Conservation (phyloP, 2,888 invertebrate species). For the Ectemnius cavifrons region DNA sequence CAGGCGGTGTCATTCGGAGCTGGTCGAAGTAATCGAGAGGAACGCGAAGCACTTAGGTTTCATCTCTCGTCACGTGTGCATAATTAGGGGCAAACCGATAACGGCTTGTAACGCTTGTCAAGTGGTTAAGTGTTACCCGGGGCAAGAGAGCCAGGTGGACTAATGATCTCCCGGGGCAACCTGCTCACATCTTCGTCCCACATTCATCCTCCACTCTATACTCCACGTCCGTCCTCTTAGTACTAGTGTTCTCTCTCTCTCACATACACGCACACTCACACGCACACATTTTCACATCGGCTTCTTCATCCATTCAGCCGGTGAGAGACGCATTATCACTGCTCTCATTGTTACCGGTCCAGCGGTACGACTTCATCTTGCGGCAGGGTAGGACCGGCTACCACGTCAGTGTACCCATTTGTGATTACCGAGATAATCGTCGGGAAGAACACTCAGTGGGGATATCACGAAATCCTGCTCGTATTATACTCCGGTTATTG, state of each 20-base stretch:
- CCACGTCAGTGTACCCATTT: slow-evolving; percentile 44
- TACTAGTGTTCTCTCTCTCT: not conserved
- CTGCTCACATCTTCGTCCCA: slow-evolving; percentile 49
- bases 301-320: slow-evolving; percentile 59
- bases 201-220: slow-evolving; percentile 9
- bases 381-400: slow-evolving; percentile 40
- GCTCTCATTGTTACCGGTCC: slow-evolving; percentile 65
- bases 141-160: slow-evolving; percentile 64
- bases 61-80: slow-evolving; percentile 56
- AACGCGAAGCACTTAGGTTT: slow-evolving; percentile 25
- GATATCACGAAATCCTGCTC: slow-evolving; percentile 35
- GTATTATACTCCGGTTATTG: slow-evolving; percentile 3
- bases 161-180: slow-evolving; percentile 70
- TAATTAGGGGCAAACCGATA: slow-evolving; percentile 66
- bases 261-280: slow-evolving; percentile 14
- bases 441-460: slow-evolving; percentile 37
- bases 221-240: slow-evolving; percentile 7
- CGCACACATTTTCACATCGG: slow-evolving; percentile 28
- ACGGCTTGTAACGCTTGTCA: slow-evolving; percentile 65
- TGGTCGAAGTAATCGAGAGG: slow-evolving; percentile 1
- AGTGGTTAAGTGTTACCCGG: slow-evolving; percentile 62
- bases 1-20: not conserved
- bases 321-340: slow-evolving; percentile 64
- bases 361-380: slow-evolving; percentile 59
- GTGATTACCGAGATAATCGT: slow-evolving; percentile 56